Evolutionary conservation across 2,888 invertebrate species (phyloP).

Genomic region (Pammene aurita): DNA sequence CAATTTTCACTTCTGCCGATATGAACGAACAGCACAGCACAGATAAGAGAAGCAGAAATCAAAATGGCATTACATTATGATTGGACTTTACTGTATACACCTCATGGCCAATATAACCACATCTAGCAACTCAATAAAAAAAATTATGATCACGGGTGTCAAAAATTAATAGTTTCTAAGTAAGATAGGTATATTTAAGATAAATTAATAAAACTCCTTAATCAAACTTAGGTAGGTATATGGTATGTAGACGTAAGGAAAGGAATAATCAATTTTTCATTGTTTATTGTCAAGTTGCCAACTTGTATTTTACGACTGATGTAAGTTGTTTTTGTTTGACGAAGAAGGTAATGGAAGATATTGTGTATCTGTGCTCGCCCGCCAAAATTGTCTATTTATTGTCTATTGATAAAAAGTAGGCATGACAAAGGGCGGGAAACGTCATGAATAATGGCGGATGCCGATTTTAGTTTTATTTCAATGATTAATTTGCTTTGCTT

Average conservation of each 20-base stretch:
- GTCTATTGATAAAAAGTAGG: not conserved
- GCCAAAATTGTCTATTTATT: constrained; percentile 10
- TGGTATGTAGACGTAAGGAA: not conserved
- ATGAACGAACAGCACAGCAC: not conserved
- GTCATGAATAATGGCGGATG: constrained; percentile 4
- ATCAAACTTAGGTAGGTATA: not conserved
- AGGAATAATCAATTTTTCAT: not conserved
- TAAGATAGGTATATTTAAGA: too few species aligned
- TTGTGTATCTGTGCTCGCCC: constrained; percentile 10
- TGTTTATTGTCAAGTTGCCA: not conserved
- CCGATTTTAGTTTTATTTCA: not conserved
- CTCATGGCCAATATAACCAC: not conserved
- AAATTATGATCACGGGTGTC: not conserved
- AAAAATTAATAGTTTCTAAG: not conserved
- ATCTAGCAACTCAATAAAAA: not conserved
- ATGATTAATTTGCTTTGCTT: too few species aligned
- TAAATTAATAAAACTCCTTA: not conserved
- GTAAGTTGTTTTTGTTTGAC: not conserved
- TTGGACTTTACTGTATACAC: not conserved
- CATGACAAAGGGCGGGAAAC: constrained; percentile 1
- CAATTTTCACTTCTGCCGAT: constrained; percentile 1
- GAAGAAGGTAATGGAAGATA: not conserved
- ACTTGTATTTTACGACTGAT: not conserved
- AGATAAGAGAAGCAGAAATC: not conserved
- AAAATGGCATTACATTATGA: not conserved